Percentiles rank a stretch among this genome's conserved stretches.
These are phyloP conservation scores for Natator depressus DNA, from an alignment of 2,113 vertebrate genomes.

Conservation along the genomic window DNA sequence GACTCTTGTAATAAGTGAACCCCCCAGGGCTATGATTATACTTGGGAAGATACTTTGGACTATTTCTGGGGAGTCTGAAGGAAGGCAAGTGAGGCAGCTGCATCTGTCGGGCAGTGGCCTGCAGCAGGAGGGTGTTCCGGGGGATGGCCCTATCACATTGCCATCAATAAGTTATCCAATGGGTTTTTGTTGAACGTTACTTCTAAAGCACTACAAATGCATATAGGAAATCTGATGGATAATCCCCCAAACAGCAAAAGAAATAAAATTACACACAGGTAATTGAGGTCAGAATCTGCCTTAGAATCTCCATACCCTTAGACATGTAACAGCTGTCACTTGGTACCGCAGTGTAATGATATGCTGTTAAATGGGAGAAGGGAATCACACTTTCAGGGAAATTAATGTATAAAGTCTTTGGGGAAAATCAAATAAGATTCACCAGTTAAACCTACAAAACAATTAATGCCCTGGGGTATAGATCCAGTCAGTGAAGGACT, in stretches of 20 bases:
- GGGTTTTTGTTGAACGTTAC: neutral
- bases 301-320: constrained; percentile 70
- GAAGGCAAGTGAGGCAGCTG: neutral
- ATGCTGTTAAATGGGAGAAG: constrained; percentile 24
- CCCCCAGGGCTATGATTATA: too few species aligned
- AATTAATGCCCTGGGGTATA: neutral
- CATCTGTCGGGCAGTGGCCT: neutral
- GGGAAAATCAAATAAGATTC: neutral
- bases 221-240: constrained; percentile 38
- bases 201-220: constrained; percentile 59
- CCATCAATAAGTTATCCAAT: neutral
- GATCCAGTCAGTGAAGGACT: neutral
- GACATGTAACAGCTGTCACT: neutral
- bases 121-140: neutral
- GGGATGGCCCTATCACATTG: neutral
- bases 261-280: constrained; percentile 63
- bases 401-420: neutral
- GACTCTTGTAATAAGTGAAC: neutral
- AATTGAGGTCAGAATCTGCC: constrained; percentile 55
- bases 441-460: neutral
- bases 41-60: too few species aligned
- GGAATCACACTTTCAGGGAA: neutral
- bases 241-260: constrained; percentile 68
- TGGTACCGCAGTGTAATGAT: constrained; percentile 20
- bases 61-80: neutral